phyloP scores from a whole-genome alignment of 2,888 invertebrate genomes.

The Malthinus seriepunctatus region DNA sequence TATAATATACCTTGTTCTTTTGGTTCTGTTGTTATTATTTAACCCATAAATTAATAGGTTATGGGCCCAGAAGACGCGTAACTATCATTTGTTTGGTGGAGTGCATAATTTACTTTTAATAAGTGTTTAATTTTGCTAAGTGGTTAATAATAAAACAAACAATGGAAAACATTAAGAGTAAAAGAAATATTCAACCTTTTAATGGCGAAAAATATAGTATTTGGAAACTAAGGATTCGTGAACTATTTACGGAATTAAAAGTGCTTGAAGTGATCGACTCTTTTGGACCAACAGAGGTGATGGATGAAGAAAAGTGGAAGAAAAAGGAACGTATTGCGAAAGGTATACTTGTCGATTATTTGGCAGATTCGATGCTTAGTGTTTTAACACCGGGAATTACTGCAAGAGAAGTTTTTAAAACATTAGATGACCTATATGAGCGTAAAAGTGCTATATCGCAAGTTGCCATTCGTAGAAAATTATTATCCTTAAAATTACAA shows the following conservation, averaged over 20 bases:
- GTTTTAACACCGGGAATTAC: background rate
- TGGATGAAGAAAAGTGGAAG: background rate
- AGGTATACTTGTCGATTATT: background rate
- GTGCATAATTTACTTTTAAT: no score
- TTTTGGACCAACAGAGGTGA: background rate
- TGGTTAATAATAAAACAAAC: no score
- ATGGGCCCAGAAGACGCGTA: no score
- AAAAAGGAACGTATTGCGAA: background rate
- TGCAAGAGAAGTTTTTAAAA: background rate
- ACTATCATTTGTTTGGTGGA: no score
- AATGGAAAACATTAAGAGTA: no score
- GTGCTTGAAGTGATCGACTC: background rate
- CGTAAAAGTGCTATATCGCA: background rate
- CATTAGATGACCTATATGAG: background rate
- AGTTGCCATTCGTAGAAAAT: background rate
- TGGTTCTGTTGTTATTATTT: no score
- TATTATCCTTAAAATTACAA: background rate
- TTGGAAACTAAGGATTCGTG: background rate
- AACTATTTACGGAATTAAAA: background rate
- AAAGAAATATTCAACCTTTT: background rate
- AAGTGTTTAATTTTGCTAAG: no score
- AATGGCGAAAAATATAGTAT: background rate
- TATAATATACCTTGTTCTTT: no score
- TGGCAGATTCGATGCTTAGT: background rate
- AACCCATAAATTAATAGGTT: no score